A percentile compares a stretch with the other conserved stretches of the same genome.
Evolutionary conservation across 2,888 invertebrate genomes (phyloP).

Genomic region (Hetaerina titia): DNA sequence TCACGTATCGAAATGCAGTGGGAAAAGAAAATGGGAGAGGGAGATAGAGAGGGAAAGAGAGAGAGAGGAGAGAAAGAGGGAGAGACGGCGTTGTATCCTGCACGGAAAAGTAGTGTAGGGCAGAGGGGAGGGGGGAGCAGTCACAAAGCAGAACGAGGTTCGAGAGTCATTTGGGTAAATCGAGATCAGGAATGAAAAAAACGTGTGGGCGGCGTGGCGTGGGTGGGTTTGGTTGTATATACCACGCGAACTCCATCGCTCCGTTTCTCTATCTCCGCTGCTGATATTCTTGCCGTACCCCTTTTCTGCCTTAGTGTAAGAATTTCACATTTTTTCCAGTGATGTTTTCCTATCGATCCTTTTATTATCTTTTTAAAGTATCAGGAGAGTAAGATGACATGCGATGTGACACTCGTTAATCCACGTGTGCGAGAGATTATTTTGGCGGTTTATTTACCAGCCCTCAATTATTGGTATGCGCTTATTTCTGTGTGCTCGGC

Average conservation of each 20-base stretch:
- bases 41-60: not conserved
- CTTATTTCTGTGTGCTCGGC: too few species aligned
- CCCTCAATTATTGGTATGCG: too few species aligned
- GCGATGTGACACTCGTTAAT: too few species aligned
- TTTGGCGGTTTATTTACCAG: too few species aligned
- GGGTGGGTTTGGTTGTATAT: too few species aligned
- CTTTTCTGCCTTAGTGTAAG: not conserved
- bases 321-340: not conserved
- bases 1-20: not conserved
- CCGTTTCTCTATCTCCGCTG: not conserved
- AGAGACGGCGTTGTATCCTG: not conserved
- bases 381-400: too few species aligned
- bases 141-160: constrained; percentile 33
- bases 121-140: not conserved
- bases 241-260: too few species aligned
- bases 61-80: not conserved
- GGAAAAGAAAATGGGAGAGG: too few species aligned
- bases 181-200: constrained; percentile 24
- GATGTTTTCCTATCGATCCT: too few species aligned
- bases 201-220: not conserved
- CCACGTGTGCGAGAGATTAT: too few species aligned
- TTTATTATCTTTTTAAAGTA: too few species aligned
- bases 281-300: constrained; percentile 12
- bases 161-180: constrained; percentile 47
- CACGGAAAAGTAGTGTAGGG: not conserved